Percentiles rank a stretch among this genome's conserved stretches.
phyloP scores from a whole-genome alignment of 1,140 invertebrate genomes.

The Panagrolaimus sp. region DNA sequence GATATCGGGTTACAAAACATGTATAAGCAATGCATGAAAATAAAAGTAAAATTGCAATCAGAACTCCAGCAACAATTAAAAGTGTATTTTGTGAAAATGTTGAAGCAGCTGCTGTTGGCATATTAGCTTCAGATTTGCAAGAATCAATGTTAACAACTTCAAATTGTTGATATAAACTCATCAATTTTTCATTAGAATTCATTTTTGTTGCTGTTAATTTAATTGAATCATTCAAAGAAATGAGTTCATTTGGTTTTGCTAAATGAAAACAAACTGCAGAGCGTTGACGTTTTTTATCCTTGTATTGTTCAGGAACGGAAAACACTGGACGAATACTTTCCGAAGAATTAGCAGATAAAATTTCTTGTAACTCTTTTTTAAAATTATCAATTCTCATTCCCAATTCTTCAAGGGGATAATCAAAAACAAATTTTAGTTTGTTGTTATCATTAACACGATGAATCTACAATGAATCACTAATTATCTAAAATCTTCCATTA shows the following conservation, averaged over 20 bases:
- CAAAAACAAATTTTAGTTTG: conserved; percentile 1
- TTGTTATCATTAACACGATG: background rate
- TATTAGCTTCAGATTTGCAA: background rate
- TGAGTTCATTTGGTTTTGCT: background rate
- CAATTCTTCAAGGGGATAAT: background rate
- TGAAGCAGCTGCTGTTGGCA: background rate
- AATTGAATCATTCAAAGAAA: conserved; percentile 4
- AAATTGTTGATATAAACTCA: conserved; percentile 8
- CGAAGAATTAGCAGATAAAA: background rate
- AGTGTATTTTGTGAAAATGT: conserved; percentile 4
- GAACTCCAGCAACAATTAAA: conserved; percentile 19
- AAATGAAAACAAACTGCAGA: conserved; percentile 10
- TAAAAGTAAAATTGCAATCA: conserved; percentile 21
- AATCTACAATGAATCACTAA: background rate
- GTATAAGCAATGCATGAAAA: conserved; percentile 27
- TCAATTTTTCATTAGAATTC: background rate
- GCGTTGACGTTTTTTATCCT: background rate
- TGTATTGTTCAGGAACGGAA: background rate
- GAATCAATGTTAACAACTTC: conserved; percentile 12
- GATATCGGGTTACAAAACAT: conserved; percentile 28
- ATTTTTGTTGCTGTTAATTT: conserved; percentile 5
- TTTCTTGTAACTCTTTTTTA: background rate
- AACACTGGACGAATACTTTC: background rate
- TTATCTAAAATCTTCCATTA: too few relatives aligned
- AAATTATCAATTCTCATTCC: background rate